These are phyloP conservation scores for Orthonevra nobilis DNA, from an alignment of 2,888 invertebrate genomes.

Conservation along the genomic window DNA sequence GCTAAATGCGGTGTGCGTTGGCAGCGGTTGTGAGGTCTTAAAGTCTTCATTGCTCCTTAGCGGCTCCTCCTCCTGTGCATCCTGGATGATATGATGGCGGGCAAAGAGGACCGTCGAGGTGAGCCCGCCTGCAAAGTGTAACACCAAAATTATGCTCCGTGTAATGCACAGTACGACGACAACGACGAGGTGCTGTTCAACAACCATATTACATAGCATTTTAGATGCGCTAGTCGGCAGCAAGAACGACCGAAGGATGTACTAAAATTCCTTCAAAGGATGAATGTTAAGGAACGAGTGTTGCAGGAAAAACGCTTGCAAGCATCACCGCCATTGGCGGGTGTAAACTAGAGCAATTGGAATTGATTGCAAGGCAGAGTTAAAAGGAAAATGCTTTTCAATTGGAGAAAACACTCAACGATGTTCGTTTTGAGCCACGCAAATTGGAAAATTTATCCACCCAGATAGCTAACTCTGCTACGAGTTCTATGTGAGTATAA, in stretches of 20 bases:
- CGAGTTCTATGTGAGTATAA: no score
- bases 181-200: neutral
- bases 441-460: constrained; percentile 33
- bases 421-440: neutral
- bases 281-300: neutral
- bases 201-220: neutral
- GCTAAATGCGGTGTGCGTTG: constrained; percentile 22
- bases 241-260: neutral
- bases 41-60: constrained; percentile 28
- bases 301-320: neutral
- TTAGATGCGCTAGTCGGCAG: neutral
- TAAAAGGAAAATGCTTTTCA: neutral
- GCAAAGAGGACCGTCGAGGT: constrained; percentile 5
- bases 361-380: constrained; percentile 28
- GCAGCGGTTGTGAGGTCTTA: constrained; percentile 17
- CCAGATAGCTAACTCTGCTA: no score
- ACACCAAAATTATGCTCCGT: constrained; percentile 15
- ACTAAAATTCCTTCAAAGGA: neutral
- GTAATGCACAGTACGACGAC: constrained; percentile 17
- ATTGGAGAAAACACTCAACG: neutral
- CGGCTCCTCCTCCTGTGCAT: constrained; percentile 12
- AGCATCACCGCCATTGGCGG: constrained; percentile 22
- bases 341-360: constrained; percentile 19
- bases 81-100: constrained; percentile 27
- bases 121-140: neutral